Percentiles rank a stretch among this genome's conserved stretches.
These are phyloP conservation scores for Lichenostomus cassidix DNA, from an alignment of 2,113 vertebrate species.

Conservation along the genomic window DNA sequence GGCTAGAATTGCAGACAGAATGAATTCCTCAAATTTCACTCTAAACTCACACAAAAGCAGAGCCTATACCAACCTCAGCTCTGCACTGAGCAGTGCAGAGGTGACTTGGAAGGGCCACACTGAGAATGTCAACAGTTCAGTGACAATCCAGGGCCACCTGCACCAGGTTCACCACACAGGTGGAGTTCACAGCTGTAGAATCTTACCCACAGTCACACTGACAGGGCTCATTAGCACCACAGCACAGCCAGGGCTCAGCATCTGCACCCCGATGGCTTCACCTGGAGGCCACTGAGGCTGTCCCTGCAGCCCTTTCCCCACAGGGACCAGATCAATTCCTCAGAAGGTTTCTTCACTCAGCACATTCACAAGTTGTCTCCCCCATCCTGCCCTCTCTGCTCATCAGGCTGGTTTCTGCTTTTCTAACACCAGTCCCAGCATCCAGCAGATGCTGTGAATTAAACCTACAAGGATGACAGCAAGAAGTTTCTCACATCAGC, in stretches of 20 bases:
- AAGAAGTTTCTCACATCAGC: not conserved
- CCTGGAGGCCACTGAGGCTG: not conserved
- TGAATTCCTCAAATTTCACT: not conserved
- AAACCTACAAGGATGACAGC: not conserved
- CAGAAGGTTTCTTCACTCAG: not conserved
- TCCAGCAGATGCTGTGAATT: not conserved
- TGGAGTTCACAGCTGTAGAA: not conserved
- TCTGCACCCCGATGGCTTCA: not conserved
- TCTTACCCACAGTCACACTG: not conserved
- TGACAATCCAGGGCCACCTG: not conserved
- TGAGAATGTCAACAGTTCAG: not conserved
- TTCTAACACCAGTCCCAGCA: not conserved
- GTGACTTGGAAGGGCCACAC: not conserved
- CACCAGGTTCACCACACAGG: fast-evolving
- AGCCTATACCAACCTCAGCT: not conserved
- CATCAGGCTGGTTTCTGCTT: not conserved
- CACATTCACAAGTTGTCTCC: not conserved
- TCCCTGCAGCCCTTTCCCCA: not conserved
- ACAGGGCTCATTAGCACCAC: not conserved
- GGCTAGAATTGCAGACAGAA: not conserved
- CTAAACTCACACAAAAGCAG: not conserved
- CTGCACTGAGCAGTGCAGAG: not conserved
- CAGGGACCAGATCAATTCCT: not conserved
- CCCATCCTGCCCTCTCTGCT: not conserved
- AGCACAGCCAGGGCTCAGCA: not conserved